Conservation (phyloP, 2,113 vertebrate species). For the Phoxinus phoxinus region DNA sequence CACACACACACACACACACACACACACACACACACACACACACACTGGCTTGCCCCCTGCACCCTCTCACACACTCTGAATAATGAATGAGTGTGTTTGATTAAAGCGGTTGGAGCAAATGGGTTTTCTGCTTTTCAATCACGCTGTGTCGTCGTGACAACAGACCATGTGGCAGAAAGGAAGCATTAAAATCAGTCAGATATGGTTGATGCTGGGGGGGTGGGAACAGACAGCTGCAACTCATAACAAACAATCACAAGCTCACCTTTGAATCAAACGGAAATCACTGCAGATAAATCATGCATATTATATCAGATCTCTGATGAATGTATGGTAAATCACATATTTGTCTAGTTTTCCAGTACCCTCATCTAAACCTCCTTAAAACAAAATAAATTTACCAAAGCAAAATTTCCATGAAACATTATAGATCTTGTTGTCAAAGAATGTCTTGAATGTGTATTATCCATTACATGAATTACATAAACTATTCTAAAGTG, state of each 20-base stretch:
- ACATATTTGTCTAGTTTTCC: not conserved
- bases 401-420: not conserved
- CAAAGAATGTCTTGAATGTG: not conserved
- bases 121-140: conserved; percentile 56
- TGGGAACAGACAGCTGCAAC: conserved; percentile 27
- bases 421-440: not conserved
- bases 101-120: conserved; percentile 58
- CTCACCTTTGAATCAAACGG: not conserved
- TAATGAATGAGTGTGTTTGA: conserved; percentile 73
- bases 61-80: conserved; percentile 70
- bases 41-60: conserved; percentile 41
- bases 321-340: not conserved
- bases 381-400: not conserved
- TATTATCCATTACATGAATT: not conserved
- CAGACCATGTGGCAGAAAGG: conserved; percentile 36
- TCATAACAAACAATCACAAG: conserved; percentile 27
- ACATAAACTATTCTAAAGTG: not conserved
- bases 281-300: not conserved
- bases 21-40: conserved; percentile 18
- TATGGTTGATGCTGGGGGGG: not conserved
- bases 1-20: too few relatives aligned
- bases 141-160: conserved; percentile 50
- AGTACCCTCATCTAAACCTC: not conserved
- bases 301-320: not conserved
- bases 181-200: conserved; percentile 42